These are phyloP conservation scores for Rhyzopertha dominica DNA, from an alignment of 1,140 invertebrate genomes.

Conservation along the genomic window DNA sequence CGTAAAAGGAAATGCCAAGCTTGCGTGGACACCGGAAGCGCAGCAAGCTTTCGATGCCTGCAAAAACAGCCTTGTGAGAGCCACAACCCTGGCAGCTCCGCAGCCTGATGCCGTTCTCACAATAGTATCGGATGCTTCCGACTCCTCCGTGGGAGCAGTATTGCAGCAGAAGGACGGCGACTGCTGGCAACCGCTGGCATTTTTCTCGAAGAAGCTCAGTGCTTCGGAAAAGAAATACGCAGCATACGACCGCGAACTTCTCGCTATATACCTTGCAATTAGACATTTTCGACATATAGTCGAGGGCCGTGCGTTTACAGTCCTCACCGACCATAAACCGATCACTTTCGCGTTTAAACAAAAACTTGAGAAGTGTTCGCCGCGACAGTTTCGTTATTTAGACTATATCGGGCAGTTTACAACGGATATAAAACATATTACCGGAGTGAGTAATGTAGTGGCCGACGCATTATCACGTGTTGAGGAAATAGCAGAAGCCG, in stretches of 20 bases:
- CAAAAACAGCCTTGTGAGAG: constrained; percentile 27
- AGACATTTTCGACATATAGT: constrained; percentile 27
- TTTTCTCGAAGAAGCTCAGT: constrained; percentile 29
- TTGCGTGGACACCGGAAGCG: constrained; percentile 23
- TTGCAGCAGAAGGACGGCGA: constrained; percentile 30
- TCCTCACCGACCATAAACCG: constrained; percentile 29
- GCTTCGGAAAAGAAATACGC: constrained; percentile 38
- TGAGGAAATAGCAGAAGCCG: constrained; percentile 16
- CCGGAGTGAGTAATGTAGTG: constrained; percentile 30
- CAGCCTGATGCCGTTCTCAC: constrained; percentile 21
- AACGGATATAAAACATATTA: constrained; percentile 39
- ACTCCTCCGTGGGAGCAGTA: constrained; percentile 26
- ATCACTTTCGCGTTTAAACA: constrained; percentile 21
- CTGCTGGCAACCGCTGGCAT: constrained; percentile 16
- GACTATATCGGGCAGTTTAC: constrained; percentile 35
- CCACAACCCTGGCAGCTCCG: constrained; percentile 32
- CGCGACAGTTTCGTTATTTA: constrained; percentile 30
- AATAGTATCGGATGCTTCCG: constrained; percentile 33
- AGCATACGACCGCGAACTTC: constrained; percentile 45
- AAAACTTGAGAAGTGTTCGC: constrained; percentile 21
- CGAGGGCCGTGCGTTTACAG: constrained; percentile 24
- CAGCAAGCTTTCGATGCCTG: too few species aligned
- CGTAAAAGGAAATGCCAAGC: constrained; percentile 24
- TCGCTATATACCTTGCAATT: constrained; percentile 43
- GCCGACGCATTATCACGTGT: constrained; percentile 35